Evolutionary conservation across 2,888 invertebrate species (phyloP), one percentile per base, ranked within the genome.

Genomic region (Amiota mariae): DNA sequence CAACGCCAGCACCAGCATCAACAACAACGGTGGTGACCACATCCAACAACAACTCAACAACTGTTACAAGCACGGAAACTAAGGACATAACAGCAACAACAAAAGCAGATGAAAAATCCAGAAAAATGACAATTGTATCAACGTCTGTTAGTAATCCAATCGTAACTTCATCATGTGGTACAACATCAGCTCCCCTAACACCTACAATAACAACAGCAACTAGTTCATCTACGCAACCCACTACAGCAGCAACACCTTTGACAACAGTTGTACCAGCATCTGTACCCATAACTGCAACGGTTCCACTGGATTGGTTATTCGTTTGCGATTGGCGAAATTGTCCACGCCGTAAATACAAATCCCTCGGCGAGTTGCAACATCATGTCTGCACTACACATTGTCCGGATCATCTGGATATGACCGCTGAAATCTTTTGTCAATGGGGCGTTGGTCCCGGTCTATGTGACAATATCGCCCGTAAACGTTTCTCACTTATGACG

Each of bases 261-360:
- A 57, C 71, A n/a, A 20, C 72, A 12, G 57, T 75, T 47, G 49
- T 73, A 24, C 56, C 72, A 10, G 73, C 61, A 18, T 63, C 73
- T 24, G 12, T 74, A 51, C 46, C 70, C 15, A 76, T 70, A 1
- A 3, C 20, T 9, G 8, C 59, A 59, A 72, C 86, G 2, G 88
- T 86, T 49, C 77, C 85, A 10, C 77, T 87, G 0, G 90, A 90
- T 74, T 90, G 90, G 79, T 91, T 94, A 0, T 94, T 92, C 90
- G 92, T 97, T 72, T 98, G 98, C 89, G 98, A 98, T 89, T 98
- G 98, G 98, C 93, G 95, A 73, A 96, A 96, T 24, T 98, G 98
- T 90, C 93, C 92, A 71, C 92, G 92, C 91, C 94, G 94, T 81
- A 93, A 94, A 87, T 96, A 95, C 88, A 92, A 92, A 82, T 94